Evolutionary conservation across 1,140 invertebrate species (phyloP), one percentile per base, ranked within the genome.

Genomic region (Nautilus pompilius): DNA sequence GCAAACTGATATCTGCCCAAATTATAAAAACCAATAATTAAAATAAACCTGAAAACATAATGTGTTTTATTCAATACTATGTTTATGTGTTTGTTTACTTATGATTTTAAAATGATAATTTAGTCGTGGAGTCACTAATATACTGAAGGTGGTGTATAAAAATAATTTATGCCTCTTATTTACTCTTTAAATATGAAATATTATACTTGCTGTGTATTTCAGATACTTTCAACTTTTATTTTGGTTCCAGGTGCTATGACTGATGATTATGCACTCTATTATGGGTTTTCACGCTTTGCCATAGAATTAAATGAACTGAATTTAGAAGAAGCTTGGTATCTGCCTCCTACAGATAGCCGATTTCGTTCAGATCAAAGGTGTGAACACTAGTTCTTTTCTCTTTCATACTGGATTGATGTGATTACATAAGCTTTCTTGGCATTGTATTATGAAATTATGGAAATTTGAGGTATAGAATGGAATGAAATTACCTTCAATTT

Each of bases 201-300:
- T 5, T 49, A 22, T 1, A 8, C 10, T 55, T 51, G n/a, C n/a
- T 29, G 22, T 62, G 53, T 3, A 13, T 22, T 29, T 54, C 41
- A 30, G 53, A 55, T 17, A 13, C 10, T 56, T 24, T 28, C n/a
- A 30, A 29, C 62, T 4, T 26, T 26, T 58, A 60, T 53, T 67
- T n/a, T n/a, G n/a, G n/a, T n/a, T 63, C 41, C 72, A 89, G 89
- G 89, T 51, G 87, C 89, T 5, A 89, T 93, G 87, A 90, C 91
- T 1, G 89, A 90, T 58, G 89, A 93, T 69, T 87, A 89, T 82
- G 88, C 92, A 75, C 72, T 89, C 36, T 93, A 92, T 80, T 93
- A 93, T 81, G 91, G 91, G 1, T 93, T 93, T 81, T 91, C 91
- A 5, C 80, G 89, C 59, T 93, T 93, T 84, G 91, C 92, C 4